These are phyloP conservation scores for Scelioninae gen. 2 DNA, from an alignment of 2,888 invertebrate genomes.

Conservation along the genomic window DNA sequence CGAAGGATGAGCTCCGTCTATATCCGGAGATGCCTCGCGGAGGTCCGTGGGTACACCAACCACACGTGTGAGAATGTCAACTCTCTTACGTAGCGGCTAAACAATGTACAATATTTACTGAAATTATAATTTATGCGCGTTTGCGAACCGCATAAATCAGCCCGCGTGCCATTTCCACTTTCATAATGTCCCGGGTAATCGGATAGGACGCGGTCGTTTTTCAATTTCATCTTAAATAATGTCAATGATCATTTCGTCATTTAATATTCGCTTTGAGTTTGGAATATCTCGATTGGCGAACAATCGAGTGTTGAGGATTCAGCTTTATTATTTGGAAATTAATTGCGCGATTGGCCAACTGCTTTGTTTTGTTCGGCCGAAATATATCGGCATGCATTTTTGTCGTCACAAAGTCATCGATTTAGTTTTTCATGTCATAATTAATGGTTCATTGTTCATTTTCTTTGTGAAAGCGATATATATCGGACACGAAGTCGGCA, in stretches of 20 bases:
- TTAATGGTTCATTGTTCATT: too few species aligned
- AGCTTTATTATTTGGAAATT: background rate
- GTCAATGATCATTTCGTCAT: slow-evolving; percentile 24
- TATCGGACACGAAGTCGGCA: too few species aligned
- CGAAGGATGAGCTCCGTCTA: too few species aligned
- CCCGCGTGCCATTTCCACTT: slow-evolving; percentile 49
- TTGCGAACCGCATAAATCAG: slow-evolving; percentile 48
- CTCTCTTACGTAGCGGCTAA: slow-evolving; percentile 52
- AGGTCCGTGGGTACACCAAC: slow-evolving; percentile 46
- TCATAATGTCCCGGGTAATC: slow-evolving; percentile 47
- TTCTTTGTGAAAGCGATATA: too few species aligned
- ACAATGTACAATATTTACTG: slow-evolving; percentile 55
- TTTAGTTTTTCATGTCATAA: too few species aligned
- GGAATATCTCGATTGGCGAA: background rate
- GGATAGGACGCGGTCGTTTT: slow-evolving; percentile 43
- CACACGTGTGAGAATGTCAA: slow-evolving; percentile 52
- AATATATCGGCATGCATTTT: too few species aligned
- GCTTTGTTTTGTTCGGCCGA: too few species aligned
- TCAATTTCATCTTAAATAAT: slow-evolving; percentile 43
- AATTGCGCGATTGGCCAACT: too few species aligned
- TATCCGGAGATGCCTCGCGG: slow-evolving; percentile 31
- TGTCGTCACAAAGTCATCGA: too few species aligned
- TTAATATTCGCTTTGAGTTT: slow-evolving; percentile 11
- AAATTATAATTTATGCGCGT: slow-evolving; percentile 48
- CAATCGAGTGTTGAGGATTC: background rate